Evolutionary conservation across 2,888 invertebrate genomes (phyloP), one percentile per base, ranked within the genome.

Genomic region (Coremacera marginata): DNA sequence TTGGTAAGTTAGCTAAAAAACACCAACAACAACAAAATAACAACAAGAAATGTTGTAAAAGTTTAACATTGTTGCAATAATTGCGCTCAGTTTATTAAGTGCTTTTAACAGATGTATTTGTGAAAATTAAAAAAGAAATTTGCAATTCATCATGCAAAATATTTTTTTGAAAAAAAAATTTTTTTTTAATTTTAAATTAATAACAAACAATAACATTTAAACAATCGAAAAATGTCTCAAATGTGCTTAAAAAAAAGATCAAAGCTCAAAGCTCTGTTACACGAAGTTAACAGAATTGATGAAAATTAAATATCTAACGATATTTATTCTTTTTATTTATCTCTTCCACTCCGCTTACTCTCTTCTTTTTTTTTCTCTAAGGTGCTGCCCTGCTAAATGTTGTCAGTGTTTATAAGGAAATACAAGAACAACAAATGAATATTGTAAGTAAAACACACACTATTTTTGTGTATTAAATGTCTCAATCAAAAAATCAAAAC

Each of bases 391-490:
- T 97, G 81, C 94, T 96, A 94, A 96, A 95, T 90, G 95, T 97
- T 84, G 96, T 96, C 68, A 96, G 96, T 88, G 96, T 97, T 31
- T 96, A 96, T 90, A 95, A 96, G 88, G 96, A 97, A 90, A 96
- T 97, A 82, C 97, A 97, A 91, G 95, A 96, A 83, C 96, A 97
- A 89, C 96, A 97, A 90, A 95, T 96, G 94, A 96, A 96, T 88
- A 96, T 96, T 87, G 97, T 97, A 91, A 95, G 96, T 94, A 87
- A 55, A 44, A 37, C 8, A 37, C 5, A 4, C 3, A 31, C 3
- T 37, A 8, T 37, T 8, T 37, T 37, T 8, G 14, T 44, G 1
- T 2, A 3, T 44, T 14, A 2, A 2, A 2, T 44, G 11, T 11
- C 1, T 44, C 11, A 14, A 14, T 44, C 44, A 14, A 44, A 19